Conservation (phyloP, 2,113 vertebrate species). For the Tetrax tetrax region DNA sequence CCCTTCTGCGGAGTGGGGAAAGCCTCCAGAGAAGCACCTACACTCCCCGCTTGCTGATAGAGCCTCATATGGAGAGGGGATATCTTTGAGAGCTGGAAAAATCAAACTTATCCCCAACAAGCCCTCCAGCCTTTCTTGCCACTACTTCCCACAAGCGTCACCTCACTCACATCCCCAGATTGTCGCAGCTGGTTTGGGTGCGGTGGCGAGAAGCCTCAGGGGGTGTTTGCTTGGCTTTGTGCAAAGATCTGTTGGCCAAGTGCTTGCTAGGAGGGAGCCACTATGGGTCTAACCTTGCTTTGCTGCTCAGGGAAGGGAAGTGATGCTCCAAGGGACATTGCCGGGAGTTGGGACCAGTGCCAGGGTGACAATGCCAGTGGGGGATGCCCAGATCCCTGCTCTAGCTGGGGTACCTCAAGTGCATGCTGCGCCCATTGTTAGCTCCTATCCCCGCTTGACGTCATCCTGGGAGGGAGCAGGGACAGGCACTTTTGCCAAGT, state of each 20-base stretch:
- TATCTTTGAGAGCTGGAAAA: not conserved
- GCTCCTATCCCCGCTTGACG: not conserved
- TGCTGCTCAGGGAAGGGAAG: not conserved
- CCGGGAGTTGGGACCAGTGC: not conserved
- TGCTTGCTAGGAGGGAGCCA: not conserved
- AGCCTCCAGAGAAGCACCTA: not conserved
- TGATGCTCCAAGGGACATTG: rapidly evolving
- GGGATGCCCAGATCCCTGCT: not conserved
- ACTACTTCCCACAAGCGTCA: rapidly evolving
- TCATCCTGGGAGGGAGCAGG: not conserved
- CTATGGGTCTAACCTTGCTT: not conserved
- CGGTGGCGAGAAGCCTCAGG: rapidly evolving
- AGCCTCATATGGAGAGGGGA: not conserved
- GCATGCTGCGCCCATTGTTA: not conserved
- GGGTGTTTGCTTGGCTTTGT: not conserved
- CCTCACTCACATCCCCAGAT: not conserved
- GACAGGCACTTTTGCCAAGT: not conserved
- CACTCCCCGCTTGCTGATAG: not conserved
- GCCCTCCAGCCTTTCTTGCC: not conserved
- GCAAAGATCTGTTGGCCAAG: not conserved
- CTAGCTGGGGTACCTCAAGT: not conserved
- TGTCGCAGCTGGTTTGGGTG: not conserved
- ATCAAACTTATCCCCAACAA: not conserved
- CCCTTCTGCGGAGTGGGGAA: not conserved
- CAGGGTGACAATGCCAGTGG: not conserved